Base-by-base conservation (phyloP, 2,888 invertebrate species). In the Cryptocephalus moraei region DNA sequence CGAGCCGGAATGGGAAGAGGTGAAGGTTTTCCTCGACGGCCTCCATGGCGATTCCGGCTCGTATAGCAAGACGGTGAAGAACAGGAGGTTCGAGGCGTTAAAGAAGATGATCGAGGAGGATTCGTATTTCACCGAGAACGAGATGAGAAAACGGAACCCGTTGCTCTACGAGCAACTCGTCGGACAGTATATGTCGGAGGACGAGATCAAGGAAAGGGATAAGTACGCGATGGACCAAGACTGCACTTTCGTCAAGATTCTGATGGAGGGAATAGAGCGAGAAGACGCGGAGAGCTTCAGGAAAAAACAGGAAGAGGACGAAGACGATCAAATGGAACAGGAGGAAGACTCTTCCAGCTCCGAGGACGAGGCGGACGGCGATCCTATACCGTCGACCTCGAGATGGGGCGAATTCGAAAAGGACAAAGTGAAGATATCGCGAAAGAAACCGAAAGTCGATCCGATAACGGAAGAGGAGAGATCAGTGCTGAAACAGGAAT, bases 131-230 rank as follows among this genome's bases (percentile, higher is more conserved):
- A 86, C 86, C 65, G 93, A 95, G 67, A 81, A 80, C 50, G 88
- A 91, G 74, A 96, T 96, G 95, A 90, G 91, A 81, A 83, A 81
- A 56, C 73, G 96, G 49, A 90, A 92, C 68, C 96, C 95, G 1
- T 74, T 89, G 45, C 70, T 95, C 0, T 96, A 91, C 71, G 90
- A 95, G 54, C 87, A 93, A 61, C 73, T 96, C 56, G 77, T 96
- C 39, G 95, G 93, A 0, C 86, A 85, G 61, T 92, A 86, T 68
- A 69, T 94, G 54, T 82, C 85, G 2, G 81, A 84, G 48, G 80
- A 83, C 32, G 91, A 94, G 66, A 81, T 81, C 49, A 74, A 76
- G 52, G 74, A 75, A 44, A 72, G 84, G 11, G 84, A 82, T 67
- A 67, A 57, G 47, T 57, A 56, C 38, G 72, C 73, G 48, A 74